phyloP scores from a whole-genome alignment of 1,140 invertebrate species.

The Brachionus plicatilis region DNA sequence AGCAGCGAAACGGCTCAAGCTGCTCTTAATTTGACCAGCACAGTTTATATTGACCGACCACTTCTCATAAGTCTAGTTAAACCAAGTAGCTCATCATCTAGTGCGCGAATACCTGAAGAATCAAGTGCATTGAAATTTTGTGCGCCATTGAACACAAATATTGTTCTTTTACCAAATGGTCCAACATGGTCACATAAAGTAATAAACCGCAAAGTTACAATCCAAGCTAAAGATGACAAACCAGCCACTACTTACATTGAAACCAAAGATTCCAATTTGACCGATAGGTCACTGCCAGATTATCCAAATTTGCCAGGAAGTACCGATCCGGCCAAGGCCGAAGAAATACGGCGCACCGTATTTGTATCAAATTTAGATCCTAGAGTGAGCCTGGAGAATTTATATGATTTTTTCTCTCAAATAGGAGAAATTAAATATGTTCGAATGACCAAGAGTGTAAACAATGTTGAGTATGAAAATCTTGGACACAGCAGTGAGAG shows the following conservation, averaged over 20 bases:
- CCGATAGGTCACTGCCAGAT: background rate
- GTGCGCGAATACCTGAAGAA: conserved; percentile 37
- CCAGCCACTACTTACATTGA: background rate
- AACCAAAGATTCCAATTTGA: conserved; percentile 34
- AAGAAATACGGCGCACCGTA: conserved; percentile 39
- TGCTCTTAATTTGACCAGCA: conserved; percentile 35
- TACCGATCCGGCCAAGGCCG: background rate
- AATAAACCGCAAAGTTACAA: conserved; percentile 7
- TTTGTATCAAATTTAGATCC: conserved; percentile 35
- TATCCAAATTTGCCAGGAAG: conserved; percentile 23
- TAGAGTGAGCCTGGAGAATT: background rate
- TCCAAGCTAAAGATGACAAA: background rate
- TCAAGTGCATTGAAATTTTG: conserved; percentile 31
- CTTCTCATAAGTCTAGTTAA: conserved; percentile 7
- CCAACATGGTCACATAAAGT: conserved; percentile 28
- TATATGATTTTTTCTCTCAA: conserved; percentile 40
- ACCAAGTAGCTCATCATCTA: background rate
- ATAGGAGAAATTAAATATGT: conserved; percentile 40
- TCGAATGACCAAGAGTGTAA: conserved; percentile 25
- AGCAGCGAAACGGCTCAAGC: conserved; percentile 12
- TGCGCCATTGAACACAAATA: conserved; percentile 14
- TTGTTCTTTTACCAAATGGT: background rate
- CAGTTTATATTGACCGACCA: conserved; percentile 29
- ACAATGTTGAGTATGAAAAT: conserved; percentile 21
- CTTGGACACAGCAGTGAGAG: background rate